phyloP scores from a whole-genome alignment of 2,113 vertebrate species.

The Coreoperca whiteheadi region DNA sequence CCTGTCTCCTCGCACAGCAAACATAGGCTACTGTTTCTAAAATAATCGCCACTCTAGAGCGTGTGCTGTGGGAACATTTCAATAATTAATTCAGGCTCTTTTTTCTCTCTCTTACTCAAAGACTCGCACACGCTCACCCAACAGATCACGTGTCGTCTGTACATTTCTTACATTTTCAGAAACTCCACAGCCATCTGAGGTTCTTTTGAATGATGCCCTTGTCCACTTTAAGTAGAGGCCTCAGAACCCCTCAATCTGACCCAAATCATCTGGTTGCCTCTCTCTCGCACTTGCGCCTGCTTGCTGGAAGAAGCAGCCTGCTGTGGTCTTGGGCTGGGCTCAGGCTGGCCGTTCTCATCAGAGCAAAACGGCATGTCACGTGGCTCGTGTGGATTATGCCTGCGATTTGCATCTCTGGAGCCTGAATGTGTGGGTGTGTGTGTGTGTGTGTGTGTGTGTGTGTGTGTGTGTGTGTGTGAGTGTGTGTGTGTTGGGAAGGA shows the following conservation, averaged over 20 bases:
- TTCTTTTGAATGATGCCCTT: conserved; percentile 47
- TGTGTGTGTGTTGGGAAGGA: too few species aligned
- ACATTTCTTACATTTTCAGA: conserved; percentile 31
- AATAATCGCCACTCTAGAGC: conserved; percentile 48
- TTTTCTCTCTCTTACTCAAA: conserved; percentile 43
- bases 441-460: too few species aligned
- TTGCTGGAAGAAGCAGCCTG: conserved; percentile 2
- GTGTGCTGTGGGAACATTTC: conserved; percentile 52
- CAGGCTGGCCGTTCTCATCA: not conserved
- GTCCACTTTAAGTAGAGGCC: conserved; percentile 49
- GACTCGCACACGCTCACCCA: conserved; percentile 15
- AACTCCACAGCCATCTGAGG: conserved; percentile 43
- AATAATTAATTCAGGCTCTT: conserved; percentile 70
- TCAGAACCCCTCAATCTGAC: conserved; percentile 20
- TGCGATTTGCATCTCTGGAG: conserved; percentile 36
- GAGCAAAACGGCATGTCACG: conserved; percentile 35
- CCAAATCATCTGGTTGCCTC: conserved; percentile 32
- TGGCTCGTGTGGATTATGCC: conserved; percentile 40
- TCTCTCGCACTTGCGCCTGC: conserved; percentile 13
- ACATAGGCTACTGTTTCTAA: conserved; percentile 63
- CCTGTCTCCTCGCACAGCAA: conserved; percentile 45
- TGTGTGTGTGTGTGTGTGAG: too few species aligned
- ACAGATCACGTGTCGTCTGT: conserved; percentile 33
- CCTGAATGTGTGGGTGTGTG: conserved; percentile 40
- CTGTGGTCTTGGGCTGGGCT: conserved; percentile 38